Evolutionary conservation across 2,888 invertebrate genomes (phyloP).

Genomic region (Salticus scenicus): DNA sequence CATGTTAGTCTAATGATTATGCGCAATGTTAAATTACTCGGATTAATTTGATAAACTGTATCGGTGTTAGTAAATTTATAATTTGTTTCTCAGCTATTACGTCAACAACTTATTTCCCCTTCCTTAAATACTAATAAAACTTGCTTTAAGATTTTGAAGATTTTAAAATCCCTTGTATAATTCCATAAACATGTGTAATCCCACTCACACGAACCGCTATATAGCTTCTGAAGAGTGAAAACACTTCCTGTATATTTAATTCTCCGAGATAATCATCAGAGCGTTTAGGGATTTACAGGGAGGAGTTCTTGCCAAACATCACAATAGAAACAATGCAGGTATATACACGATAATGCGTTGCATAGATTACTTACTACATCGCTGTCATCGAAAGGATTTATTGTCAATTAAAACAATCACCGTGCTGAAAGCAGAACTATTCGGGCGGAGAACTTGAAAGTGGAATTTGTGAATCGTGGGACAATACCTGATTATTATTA

Average conservation of each 20-base stretch:
- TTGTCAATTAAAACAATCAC: slow-evolving; percentile 14
- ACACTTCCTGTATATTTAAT: neutral
- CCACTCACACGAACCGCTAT: too few relatives aligned
- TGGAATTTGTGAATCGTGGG: neutral
- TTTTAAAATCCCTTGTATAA: too few relatives aligned
- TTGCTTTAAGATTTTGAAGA: too few relatives aligned
- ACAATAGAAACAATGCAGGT: slow-evolving; percentile 15
- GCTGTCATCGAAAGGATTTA: neutral
- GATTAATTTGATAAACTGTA: too few relatives aligned
- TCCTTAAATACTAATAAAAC: too few relatives aligned
- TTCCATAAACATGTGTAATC: neutral
- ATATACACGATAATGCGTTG: too few relatives aligned
- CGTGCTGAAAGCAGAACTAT: neutral
- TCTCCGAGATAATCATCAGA: neutral
- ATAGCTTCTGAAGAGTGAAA: neutral
- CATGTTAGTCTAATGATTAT: too few relatives aligned
- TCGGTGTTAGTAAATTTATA: too few relatives aligned
- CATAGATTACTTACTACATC: neutral
- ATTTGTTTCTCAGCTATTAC: too few relatives aligned
- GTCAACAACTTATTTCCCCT: too few relatives aligned
- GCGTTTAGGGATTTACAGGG: neutral
- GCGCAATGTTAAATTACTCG: too few relatives aligned
- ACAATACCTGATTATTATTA: neutral
- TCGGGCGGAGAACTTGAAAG: neutral
- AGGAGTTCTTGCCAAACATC: neutral